These are phyloP conservation scores for Pyrrhia umbra DNA, from an alignment of 2,888 invertebrate genomes.

Conservation along the genomic window DNA sequence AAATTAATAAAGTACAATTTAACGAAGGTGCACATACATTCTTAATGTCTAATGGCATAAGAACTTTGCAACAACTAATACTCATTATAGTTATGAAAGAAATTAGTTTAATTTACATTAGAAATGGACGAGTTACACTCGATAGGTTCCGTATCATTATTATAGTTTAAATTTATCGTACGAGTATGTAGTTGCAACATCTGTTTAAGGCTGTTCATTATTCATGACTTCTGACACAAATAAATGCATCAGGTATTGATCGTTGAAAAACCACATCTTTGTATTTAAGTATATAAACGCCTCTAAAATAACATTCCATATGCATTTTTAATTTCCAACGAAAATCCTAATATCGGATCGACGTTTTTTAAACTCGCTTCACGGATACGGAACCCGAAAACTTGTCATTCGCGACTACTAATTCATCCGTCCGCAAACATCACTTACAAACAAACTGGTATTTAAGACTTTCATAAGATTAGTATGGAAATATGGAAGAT, in stretches of 20 bases:
- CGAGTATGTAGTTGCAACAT: background rate
- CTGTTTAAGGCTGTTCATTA: too few species aligned
- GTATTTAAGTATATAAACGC: background rate
- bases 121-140: constrained; percentile 57
- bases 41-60: constrained; percentile 60
- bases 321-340: background rate
- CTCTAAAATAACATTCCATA: background rate
- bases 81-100: constrained; percentile 32
- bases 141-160: constrained; percentile 33
- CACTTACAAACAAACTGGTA: constrained; percentile 29
- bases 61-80: constrained; percentile 52
- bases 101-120: constrained; percentile 41
- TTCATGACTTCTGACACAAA: background rate
- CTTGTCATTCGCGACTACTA: constrained; percentile 14
- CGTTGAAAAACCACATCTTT: background rate
- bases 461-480: constrained; percentile 41
- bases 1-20: constrained; percentile 28
- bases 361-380: background rate
- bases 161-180: background rate
- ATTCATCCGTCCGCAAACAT: constrained; percentile 29
- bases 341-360: background rate
- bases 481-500: constrained; percentile 52
- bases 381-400: constrained; percentile 33
- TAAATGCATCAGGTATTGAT: background rate
- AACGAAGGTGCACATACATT: constrained; percentile 40